Base-by-base conservation (phyloP, 2,113 vertebrate genomes). In the Ardeotis arabs region DNA sequence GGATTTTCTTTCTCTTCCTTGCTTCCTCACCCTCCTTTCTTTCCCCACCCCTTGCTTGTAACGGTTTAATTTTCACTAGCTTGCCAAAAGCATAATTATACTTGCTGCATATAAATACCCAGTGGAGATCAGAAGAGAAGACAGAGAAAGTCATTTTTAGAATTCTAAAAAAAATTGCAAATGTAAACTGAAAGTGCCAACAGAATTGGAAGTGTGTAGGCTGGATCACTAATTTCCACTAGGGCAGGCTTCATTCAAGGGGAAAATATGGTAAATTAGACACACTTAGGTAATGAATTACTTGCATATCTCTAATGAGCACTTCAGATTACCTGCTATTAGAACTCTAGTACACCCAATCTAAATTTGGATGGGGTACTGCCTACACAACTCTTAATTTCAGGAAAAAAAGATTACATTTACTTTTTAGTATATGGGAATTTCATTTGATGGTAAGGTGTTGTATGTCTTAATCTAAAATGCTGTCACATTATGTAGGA, bases 21-120 rank as follows among this genome's bases (percentile, higher is more conserved):
- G 47, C 76, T 62, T 91, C 35, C 33, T 90, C 77, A 75, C 27
- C 17, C 64, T 91, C 29, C 17, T 66, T 92, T 80, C 50, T 64
- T 27, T 60, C 59, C 73, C 77, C 31, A 12, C 12, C 29, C 20
- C 22, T 89, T 96, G 50, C 84, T 97, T 2, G 4, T 94, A 97
- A 96, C 92, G 59, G 69, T 96, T 97, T 97, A 89, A 88, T 97
- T 98, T 97, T 96, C 70, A 89, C 83, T 89, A 80, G 83, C 79
- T 97, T 98, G 78, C 84, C 93, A 97, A 96, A 84, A 97, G 75
- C 45, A 63, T 97, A 96, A 96, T 98, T 97, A 97, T 95, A 86
- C 89, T 89, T 90, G 75, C 72, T 97, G 91, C 55, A 75, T 98
- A 91, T 89, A 97, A 95, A 97, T 95, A 95, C 63, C 45, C 84